These are phyloP conservation scores for Nilaparvata lugens DNA, from an alignment of 1,140 invertebrate species.

Conservation along the genomic window DNA sequence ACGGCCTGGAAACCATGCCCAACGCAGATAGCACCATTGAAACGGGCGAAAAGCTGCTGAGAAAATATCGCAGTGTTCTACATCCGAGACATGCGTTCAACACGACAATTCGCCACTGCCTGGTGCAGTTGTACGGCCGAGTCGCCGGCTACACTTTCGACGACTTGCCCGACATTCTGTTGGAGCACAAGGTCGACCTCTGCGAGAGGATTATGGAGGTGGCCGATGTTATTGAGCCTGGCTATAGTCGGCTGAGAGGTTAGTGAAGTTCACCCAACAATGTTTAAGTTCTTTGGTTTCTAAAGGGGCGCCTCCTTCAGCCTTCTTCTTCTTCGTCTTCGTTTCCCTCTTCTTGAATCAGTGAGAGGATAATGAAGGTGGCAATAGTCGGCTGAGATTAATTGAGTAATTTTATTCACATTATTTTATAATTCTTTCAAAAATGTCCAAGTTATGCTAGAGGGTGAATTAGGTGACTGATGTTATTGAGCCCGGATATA, in stretches of 20 bases:
- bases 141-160: conserved; percentile 58
- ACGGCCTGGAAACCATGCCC: conserved; percentile 38
- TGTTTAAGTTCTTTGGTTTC: too few relatives aligned
- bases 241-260: conserved; percentile 62
- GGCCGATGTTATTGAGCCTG: conserved; percentile 63
- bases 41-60: conserved; percentile 48
- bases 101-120: conserved; percentile 43
- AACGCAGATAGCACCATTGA: conserved; percentile 38
- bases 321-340: too few relatives aligned
- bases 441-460: too few relatives aligned
- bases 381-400: too few relatives aligned
- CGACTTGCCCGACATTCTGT: conserved; percentile 56
- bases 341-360: too few relatives aligned
- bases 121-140: conserved; percentile 66
- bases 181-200: conserved; percentile 64
- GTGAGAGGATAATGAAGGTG: conserved; percentile 52
- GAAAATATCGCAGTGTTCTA: conserved; percentile 52
- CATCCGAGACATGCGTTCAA: conserved; percentile 63
- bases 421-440: too few relatives aligned
- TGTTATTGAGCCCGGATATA: conserved; percentile 62
- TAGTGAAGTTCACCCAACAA: too few relatives aligned
- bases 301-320: too few relatives aligned
- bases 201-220: conserved; percentile 56
- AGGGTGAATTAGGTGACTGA: too few relatives aligned
- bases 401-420: too few relatives aligned